Evolutionary conservation across 2,888 invertebrate species (phyloP).

Genomic region (Eudasyphora cyanicolor): DNA sequence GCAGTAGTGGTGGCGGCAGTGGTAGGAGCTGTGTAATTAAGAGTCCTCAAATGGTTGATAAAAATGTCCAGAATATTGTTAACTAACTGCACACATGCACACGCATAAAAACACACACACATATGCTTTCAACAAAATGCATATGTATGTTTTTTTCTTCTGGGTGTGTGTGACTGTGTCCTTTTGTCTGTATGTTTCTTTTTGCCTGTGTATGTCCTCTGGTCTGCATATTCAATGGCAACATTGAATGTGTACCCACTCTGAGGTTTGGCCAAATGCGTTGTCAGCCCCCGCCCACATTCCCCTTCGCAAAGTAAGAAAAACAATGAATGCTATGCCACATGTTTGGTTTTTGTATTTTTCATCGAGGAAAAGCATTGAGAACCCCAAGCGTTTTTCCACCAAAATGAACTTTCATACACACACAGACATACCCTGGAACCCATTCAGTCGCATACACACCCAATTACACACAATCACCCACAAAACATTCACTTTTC

Average conservation of each 20-base stretch:
- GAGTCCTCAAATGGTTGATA: slow-evolving; percentile 41
- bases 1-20: neutral
- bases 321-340: neutral
- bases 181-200: no score
- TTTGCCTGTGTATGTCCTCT: no score
- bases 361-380: neutral
- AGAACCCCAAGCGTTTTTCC: neutral
- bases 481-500: slow-evolving; percentile 20
- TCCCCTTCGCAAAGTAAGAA: neutral
- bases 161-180: neutral
- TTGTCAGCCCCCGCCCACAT: no score
- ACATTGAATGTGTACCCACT: neutral
- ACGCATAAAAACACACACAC: slow-evolving; percentile 1
- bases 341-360: neutral
- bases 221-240: neutral
- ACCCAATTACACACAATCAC: slow-evolving; percentile 16
- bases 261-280: neutral
- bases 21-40: slow-evolving; percentile 14
- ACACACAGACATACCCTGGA: neutral
- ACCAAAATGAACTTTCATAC: neutral
- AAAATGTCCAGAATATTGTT: slow-evolving; percentile 34
- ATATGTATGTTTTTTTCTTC: no score
- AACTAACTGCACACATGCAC: slow-evolving; percentile 4
- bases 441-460: neutral
- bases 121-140: neutral